Conservation (phyloP, 2,797 vertebrate genomes). For the Tenualosa thibaudeaui region DNA sequence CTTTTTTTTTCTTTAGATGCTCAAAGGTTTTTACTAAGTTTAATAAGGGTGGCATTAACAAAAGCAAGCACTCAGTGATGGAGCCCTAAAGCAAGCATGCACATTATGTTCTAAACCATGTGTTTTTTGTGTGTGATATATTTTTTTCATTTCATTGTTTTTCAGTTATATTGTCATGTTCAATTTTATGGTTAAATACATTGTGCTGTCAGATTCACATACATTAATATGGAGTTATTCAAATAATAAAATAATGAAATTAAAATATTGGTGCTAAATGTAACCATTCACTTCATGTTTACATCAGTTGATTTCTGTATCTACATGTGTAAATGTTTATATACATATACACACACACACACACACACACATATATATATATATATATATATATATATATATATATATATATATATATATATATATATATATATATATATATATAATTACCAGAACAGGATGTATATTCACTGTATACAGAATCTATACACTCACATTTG, state of each 20-base stretch:
- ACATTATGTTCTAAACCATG: not conserved
- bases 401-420: no score
- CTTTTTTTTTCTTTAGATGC: slow-evolving; percentile 46
- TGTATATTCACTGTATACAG: not conserved
- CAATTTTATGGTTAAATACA: not conserved
- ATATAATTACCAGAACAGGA: not conserved
- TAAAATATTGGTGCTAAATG: not conserved
- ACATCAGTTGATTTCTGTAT: not conserved
- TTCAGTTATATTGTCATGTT: not conserved
- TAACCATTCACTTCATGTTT: not conserved
- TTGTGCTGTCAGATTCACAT: not conserved
- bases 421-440: no score
- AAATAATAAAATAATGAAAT: not conserved
- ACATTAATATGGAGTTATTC: not conserved
- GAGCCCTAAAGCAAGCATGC: not conserved
- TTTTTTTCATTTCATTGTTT: not conserved
- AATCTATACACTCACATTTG: not conserved
- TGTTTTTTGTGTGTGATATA: not conserved
- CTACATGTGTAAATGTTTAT: no score
- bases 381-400: no score
- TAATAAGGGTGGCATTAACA: slow-evolving; percentile 22
- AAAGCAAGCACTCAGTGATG: not conserved
- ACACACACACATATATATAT: no score
- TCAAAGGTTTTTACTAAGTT: slow-evolving; percentile 44
- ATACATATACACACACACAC: no score